phyloP scores from a whole-genome alignment of 2,797 vertebrate species.

The Hyperoplus immaculatus region DNA sequence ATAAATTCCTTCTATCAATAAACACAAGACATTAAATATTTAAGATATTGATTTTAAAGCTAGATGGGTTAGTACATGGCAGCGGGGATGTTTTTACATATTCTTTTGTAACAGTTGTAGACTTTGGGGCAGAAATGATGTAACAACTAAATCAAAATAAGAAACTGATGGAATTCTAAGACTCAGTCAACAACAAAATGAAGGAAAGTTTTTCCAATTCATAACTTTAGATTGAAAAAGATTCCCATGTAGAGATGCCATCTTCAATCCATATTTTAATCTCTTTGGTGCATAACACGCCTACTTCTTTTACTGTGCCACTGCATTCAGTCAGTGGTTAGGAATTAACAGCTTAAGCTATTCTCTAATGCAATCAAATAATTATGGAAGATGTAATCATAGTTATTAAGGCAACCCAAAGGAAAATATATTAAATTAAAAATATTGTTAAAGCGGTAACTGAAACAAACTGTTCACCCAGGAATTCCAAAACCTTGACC shows the following conservation, averaged over 20 bases:
- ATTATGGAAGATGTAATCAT: neutral
- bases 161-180: no score
- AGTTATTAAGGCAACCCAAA: no score
- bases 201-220: no score
- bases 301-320: no score
- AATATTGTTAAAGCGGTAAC: neutral
- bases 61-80: neutral
- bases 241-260: no score
- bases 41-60: neutral
- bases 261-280: no score
- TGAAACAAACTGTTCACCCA: neutral
- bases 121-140: neutral
- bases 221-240: no score
- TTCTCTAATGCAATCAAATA: neutral
- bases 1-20: no score
- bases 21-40: neutral
- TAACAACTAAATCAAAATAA: neutral
- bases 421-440: no score
- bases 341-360: neutral
- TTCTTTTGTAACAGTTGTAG: neutral
- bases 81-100: neutral
- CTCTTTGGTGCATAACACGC: no score
- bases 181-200: no score
- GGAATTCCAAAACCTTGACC: neutral
- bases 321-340: neutral